Percentiles rank a stretch among this genome's conserved stretches.
Conservation (phyloP, 2,888 invertebrate genomes). For the Clistopyga incitator region DNA sequence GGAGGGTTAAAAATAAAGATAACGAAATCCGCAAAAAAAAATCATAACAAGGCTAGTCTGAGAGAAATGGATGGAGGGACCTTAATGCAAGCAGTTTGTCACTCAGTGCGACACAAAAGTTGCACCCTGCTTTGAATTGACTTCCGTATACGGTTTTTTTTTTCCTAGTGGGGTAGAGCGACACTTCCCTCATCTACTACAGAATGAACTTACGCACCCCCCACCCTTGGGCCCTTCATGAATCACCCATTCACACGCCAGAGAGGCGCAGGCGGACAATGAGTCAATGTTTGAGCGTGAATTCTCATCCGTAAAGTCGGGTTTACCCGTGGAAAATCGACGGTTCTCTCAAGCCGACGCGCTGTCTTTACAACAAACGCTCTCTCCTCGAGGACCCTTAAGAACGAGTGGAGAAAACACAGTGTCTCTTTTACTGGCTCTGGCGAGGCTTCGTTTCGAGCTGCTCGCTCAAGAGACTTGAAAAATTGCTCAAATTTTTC, state of each 20-base stretch:
- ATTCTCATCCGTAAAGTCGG: constrained; percentile 73
- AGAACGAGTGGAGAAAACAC: constrained; percentile 52
- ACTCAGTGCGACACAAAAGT: constrained; percentile 42
- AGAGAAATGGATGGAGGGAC: not conserved
- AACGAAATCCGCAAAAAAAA: not conserved
- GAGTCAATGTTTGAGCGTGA: constrained; percentile 75
- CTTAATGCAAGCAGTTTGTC: not conserved
- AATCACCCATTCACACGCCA: constrained; percentile 75
- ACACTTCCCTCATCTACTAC: constrained; percentile 45
- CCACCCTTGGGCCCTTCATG: constrained; percentile 65
- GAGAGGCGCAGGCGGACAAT: constrained; percentile 69
- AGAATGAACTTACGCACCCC: constrained; percentile 67
- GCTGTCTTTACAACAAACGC: constrained; percentile 60
- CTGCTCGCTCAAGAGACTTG: not conserved
- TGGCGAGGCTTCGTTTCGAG: constrained; percentile 17
- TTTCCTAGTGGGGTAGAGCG: constrained; percentile 5
- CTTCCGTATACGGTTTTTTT: constrained; percentile 38
- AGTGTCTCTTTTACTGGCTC: constrained; percentile 37
- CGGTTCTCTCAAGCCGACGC: constrained; percentile 49
- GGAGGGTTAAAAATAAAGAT: not conserved
- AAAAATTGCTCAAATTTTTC: not conserved
- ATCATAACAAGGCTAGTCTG: not conserved
- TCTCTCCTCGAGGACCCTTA: constrained; percentile 65
- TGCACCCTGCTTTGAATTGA: constrained; percentile 29
- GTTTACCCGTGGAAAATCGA: constrained; percentile 74